Evolutionary conservation across 2,888 invertebrate species (phyloP).

Genomic region (Epirrita christyi): DNA sequence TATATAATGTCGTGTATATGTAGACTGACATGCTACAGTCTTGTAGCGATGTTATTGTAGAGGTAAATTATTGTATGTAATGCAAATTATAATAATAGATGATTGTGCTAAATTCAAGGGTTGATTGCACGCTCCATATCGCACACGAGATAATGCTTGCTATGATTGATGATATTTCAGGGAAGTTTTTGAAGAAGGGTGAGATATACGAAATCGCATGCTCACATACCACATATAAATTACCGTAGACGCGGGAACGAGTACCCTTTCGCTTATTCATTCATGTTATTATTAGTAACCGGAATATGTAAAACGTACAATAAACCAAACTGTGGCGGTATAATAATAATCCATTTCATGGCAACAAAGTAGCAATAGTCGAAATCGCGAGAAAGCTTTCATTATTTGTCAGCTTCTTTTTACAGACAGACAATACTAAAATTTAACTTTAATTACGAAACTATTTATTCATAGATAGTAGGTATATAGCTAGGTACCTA

Average conservation of each 20-base stretch:
- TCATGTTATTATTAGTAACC: conserved; percentile 48
- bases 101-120: conserved; percentile 48
- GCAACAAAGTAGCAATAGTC: background rate
- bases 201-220: conserved; percentile 56
- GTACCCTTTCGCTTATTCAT: conserved; percentile 51
- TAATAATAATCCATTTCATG: background rate
- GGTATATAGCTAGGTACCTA: too few relatives aligned
- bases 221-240: conserved; percentile 65
- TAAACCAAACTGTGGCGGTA: conserved; percentile 22
- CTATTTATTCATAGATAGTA: too few relatives aligned
- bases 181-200: conserved; percentile 55
- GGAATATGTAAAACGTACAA: conserved; percentile 37
- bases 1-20: conserved; percentile 30
- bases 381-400: too few relatives aligned
- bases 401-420: too few relatives aligned
- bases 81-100: conserved; percentile 43
- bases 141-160: conserved; percentile 59
- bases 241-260: conserved; percentile 53
- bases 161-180: conserved; percentile 70
- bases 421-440: too few relatives aligned
- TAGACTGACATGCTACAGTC: conserved; percentile 21
- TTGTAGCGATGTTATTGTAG: conserved; percentile 17
- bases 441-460: too few relatives aligned
- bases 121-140: conserved; percentile 45
- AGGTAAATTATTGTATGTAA: conserved; percentile 31